Conservation (phyloP, 2,113 vertebrate species). For the Ptilonorhynchus violaceus region DNA sequence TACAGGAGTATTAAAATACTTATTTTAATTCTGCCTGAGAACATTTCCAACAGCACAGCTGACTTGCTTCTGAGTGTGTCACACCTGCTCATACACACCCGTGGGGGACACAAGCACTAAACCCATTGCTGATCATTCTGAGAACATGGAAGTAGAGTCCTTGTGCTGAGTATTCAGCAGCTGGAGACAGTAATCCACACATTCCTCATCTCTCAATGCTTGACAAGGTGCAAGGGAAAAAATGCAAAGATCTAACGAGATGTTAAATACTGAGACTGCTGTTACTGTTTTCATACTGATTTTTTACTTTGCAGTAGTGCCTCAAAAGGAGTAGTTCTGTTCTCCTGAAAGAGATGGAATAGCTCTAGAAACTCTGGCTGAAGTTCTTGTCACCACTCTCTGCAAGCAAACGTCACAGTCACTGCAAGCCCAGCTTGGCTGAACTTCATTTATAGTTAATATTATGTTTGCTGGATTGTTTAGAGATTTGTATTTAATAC, state of each 20-base stretch:
- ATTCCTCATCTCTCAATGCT: slow-evolving; percentile 41
- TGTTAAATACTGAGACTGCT: background rate
- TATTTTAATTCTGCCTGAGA: background rate
- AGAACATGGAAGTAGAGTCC: background rate
- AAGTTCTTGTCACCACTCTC: slow-evolving; percentile 6
- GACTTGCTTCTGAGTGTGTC: slow-evolving; percentile 26
- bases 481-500: background rate
- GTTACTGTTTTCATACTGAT: background rate
- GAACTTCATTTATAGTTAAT: background rate
- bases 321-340: background rate
- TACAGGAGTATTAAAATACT: slow-evolving; percentile 34
- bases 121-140: slow-evolving; percentile 25
- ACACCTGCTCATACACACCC: slow-evolving; percentile 27
- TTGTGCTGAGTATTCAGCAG: background rate
- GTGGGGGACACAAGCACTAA: background rate
- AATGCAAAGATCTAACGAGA: background rate
- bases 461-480: background rate
- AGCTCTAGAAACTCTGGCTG: slow-evolving; percentile 22
- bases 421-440: background rate
- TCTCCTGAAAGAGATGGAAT: background rate
- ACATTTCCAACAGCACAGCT: slow-evolving; percentile 15
- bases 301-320: slow-evolving; percentile 4
- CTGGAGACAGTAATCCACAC: slow-evolving; percentile 4
- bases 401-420: background rate
- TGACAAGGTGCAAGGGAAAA: background rate